Base-by-base conservation (phyloP, 2,113 vertebrate species). In the Myiozetetes cayanensis region DNA sequence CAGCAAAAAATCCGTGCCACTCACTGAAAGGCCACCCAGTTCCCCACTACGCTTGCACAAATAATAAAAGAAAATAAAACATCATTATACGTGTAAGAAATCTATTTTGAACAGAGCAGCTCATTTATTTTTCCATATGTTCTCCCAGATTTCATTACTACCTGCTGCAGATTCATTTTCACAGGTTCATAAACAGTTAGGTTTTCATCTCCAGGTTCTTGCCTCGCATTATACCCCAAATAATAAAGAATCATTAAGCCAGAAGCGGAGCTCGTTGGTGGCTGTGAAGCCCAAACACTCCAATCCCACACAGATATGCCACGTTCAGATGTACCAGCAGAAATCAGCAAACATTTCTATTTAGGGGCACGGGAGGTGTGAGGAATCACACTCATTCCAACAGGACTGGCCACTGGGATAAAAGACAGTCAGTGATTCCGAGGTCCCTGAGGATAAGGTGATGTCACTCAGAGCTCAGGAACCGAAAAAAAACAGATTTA, bases 71-170 rank as follows among this genome's bases (percentile, higher is more conserved):
- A 82, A 89, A 94, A 96, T 44, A 91, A 76, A 94, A 22, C 84
- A 72, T 55, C 70, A 47, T 82, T 85, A 81, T 52, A 65, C 1
- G 5, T n/a, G 74, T 65, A 87, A 65, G 43, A 79, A 96, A 91
- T 50, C 85, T 65, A 78, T 85, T 93, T 35, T 35, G 53, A 90
- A 65, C 49, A n/a, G 62, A 79, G 37, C 39, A 91, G 59, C 87
- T 95, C 85, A 77, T 95, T 96, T 91, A 62, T 65, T 89, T 89
- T 82, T 72, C 84, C 74, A 4, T 76, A 68, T 79, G 71, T 58
- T 93, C 81, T 50, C 85, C 76, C 41, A 58, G 85, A 91, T 95
- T 95, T 92, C 96, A 94, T 95, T 73, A 89, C 58, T 56, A 68
- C 44, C 53, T 65, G 78, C 84, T 58, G 71, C 3, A 6, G 80